Evolutionary conservation across 1,140 invertebrate species (phyloP), one percentile per base, ranked within the genome.

Genomic region (Drosophila repleta): DNA sequence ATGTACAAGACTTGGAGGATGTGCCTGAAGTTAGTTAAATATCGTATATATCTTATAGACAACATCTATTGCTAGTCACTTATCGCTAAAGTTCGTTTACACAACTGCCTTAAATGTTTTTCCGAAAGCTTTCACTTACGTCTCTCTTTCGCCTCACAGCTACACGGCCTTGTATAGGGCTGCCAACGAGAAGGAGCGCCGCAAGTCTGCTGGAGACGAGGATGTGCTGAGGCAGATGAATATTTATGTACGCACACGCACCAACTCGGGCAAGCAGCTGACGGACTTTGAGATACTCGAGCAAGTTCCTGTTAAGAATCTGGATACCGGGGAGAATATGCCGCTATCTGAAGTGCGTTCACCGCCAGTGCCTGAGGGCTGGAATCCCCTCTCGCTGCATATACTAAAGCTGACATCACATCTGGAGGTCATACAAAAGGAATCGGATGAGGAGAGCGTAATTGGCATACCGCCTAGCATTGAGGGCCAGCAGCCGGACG

Each of bases 211-310:
- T 21, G 95, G 95, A 0, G 95, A 96, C 92, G 95, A 96, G 80
- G 95, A 95, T 90, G 92, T 94, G 79, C 91, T 95, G 0, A 94
- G 94, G 76, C 94, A 95, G 76, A 92, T 96, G 56, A 96, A 96
- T 76, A 95, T 96, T 93, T 94, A 95, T 90, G 95, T 97, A 0
- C 93, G 96, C 77, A 97, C 96, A 32, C 93, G 96, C 66, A 97
- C 96, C 10, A 96, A 96, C 90, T 97, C 96, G 46, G 96, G 96
- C 32, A 96, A 97, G 92, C 95, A 95, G 76, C 93, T 97, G 26
- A 95, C 96, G 11, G 96, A 97, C 92, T 94, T 96, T 93, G 96
- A 99, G 94, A 98, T 99, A 74, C 92, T 99, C 53, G 96, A 98
- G 90, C 96, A 97, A 94, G 96, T 98, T 65, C 97, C 96, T 61